Percentiles rank a stretch among this genome's conserved stretches.
phyloP scores from a whole-genome alignment of 2,888 invertebrate genomes.

The Brachyptera risi region DNA sequence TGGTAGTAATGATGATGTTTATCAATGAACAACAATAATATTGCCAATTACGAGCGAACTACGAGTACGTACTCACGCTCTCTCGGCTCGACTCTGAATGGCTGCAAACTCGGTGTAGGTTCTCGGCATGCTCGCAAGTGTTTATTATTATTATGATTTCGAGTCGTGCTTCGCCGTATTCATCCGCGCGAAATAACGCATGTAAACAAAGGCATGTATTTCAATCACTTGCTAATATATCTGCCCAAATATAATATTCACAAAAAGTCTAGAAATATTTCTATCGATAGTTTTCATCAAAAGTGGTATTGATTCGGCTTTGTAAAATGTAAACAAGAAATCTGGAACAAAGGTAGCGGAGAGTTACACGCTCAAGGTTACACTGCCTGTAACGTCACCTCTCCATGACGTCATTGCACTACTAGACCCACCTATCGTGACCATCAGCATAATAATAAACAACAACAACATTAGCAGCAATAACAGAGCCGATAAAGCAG shows the following conservation, averaged over 20 bases:
- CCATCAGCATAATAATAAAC: constrained; percentile 27
- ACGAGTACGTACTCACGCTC: not conserved
- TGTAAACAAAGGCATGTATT: constrained; percentile 32
- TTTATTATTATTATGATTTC: constrained; percentile 38
- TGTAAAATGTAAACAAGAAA: constrained; percentile 32
- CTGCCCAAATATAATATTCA: too few species aligned
- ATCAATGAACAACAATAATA: not conserved
- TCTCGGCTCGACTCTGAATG: constrained; percentile 33
- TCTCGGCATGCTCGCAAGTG: constrained; percentile 30
- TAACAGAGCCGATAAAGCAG: too few species aligned
- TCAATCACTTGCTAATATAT: too few species aligned
- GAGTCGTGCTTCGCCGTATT: constrained; percentile 22
- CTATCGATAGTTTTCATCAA: too few species aligned
- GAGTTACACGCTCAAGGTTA: constrained; percentile 36
- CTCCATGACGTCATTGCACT: constrained; percentile 28
- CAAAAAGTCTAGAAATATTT: too few species aligned
- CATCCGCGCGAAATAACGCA: constrained; percentile 34
- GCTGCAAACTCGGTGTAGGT: constrained; percentile 26
- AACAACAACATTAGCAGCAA: too few species aligned
- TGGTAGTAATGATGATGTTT: too few species aligned
- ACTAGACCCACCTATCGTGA: too few species aligned
- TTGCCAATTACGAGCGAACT: constrained; percentile 2
- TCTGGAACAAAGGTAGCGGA: constrained; percentile 35
- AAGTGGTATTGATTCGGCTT: too few species aligned
- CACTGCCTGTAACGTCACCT: constrained; percentile 32